Evolutionary conservation across 2,888 invertebrate species (phyloP).

Genomic region (Lasius platythorax): DNA sequence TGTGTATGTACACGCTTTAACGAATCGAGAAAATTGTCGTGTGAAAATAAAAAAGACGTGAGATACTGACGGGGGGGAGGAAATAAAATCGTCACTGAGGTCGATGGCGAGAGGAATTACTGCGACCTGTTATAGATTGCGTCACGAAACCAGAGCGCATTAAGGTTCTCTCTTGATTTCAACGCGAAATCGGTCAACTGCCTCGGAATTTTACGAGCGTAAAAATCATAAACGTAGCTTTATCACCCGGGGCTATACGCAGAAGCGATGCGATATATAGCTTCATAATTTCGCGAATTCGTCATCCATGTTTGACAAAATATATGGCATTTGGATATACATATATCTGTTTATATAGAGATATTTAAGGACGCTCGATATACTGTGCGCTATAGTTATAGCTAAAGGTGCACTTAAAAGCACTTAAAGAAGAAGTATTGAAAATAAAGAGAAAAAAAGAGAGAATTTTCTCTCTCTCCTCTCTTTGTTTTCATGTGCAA

Average conservation of each 20-base stretch:
- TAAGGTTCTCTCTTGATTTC: conserved; percentile 17
- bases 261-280: background rate
- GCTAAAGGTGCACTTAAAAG: no score
- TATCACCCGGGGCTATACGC: conserved; percentile 15
- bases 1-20: background rate
- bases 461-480: background rate
- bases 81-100: conserved; percentile 38
- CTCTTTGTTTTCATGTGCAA: background rate
- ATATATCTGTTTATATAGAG: conserved; percentile 1
- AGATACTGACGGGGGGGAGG: background rate
- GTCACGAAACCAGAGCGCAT: conserved; percentile 2
- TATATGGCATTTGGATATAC: background rate
- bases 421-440: background rate
- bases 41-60: conserved; percentile 17
- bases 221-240: conserved; percentile 58
- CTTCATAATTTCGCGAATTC: conserved; percentile 6
- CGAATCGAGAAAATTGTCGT: background rate
- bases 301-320: background rate
- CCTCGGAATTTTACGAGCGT: conserved; percentile 19
- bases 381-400: no score
- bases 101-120: background rate
- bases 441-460: background rate
- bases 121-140: conserved; percentile 13
- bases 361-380: conserved; percentile 1
- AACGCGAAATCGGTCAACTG: conserved; percentile 13